Base-by-base conservation (phyloP, 2,888 invertebrate genomes). In the Taenaris catops region DNA sequence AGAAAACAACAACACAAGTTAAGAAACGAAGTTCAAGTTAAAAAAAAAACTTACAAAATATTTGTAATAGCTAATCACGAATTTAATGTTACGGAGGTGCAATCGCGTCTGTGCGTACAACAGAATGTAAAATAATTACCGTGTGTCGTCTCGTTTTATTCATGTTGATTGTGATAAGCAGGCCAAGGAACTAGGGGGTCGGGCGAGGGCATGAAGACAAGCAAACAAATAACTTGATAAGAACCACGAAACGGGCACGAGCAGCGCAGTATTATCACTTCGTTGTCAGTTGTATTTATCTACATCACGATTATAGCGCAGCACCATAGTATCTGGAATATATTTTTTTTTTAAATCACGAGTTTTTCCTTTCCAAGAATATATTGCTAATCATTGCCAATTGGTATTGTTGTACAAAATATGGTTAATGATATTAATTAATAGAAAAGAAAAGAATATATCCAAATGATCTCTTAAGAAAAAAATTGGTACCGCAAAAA, bases 161-260 rank as follows among this genome's bases (percentile, higher is more conserved):
- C 62, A 63, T 52, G 57, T 69, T 66, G 72, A 70, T 69, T 67
- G 58, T 63, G 83, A 84, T 84, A 84, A 84, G 75, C 72, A 63
- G 63, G 65, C 67, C 64, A 68, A 58, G 66, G 68, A 72, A 68
- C 71, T 63, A 67, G 64, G 76, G 75, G 84, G 84, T 84, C 86
- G 76, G 55, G 69, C 61, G 80, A 80, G 84, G 84, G 79, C 83
- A 81, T 53, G 60, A 55, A 70, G 53, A 68, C 68, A 63, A 66
- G 72, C 74, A 79, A 80, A 81, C 68, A 84, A 81, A 79, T 72
- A 76, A 60, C 53, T 57, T 66, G 86, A 86, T 86, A 86, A 80
- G 70, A 62, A 64, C 54, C 86, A 80, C 80, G 84, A 75, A 65
- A 58, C 53, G 62, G 66, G 67, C 84, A 83, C 83, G 84, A 68